Percentiles rank a stretch among this genome's conserved stretches.
Conservation (phyloP, 1,140 invertebrate species). For the Anadara kagoshimensis region DNA sequence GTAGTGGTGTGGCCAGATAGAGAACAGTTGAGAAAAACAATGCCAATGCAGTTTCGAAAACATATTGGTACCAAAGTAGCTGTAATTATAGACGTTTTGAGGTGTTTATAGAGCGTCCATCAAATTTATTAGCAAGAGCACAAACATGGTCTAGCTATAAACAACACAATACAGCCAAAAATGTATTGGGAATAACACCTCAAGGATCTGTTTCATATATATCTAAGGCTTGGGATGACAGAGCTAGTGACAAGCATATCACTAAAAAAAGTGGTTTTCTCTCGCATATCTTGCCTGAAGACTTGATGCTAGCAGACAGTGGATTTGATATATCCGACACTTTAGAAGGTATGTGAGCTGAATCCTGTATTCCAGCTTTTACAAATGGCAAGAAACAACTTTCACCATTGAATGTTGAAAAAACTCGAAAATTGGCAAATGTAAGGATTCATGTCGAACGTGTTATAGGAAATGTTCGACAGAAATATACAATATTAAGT, state of each 20-base stretch:
- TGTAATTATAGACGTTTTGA: slow-evolving; percentile 47
- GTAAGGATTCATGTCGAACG: slow-evolving; percentile 29
- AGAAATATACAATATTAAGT: slow-evolving; percentile 38
- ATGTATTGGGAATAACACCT: slow-evolving; percentile 25
- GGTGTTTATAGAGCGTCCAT: slow-evolving; percentile 46
- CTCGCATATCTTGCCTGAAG: slow-evolving; percentile 9
- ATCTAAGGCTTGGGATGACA: slow-evolving; percentile 19
- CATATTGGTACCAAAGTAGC: slow-evolving; percentile 24
- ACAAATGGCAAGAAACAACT: slow-evolving; percentile 13
- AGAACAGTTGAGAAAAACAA: slow-evolving; percentile 19
- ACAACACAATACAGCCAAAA: slow-evolving; percentile 34
- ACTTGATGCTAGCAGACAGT: slow-evolving; percentile 36
- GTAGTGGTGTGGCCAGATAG: slow-evolving; percentile 36
- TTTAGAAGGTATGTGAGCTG: no score
- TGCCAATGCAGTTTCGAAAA: slow-evolving; percentile 45
- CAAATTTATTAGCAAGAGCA: slow-evolving; percentile 21
- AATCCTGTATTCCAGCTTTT: no score
- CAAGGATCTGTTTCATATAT: slow-evolving; percentile 26
- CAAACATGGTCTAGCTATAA: slow-evolving; percentile 39
- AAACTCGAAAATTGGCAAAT: slow-evolving; percentile 11
- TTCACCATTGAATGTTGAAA: background rate
- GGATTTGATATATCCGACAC: no score
- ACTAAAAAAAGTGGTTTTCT: slow-evolving; percentile 26
- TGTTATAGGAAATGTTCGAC: slow-evolving; percentile 29
- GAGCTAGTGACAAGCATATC: slow-evolving; percentile 27